Base-by-base conservation (phyloP, 2,113 vertebrate species). In the Eidolon helvum region DNA sequence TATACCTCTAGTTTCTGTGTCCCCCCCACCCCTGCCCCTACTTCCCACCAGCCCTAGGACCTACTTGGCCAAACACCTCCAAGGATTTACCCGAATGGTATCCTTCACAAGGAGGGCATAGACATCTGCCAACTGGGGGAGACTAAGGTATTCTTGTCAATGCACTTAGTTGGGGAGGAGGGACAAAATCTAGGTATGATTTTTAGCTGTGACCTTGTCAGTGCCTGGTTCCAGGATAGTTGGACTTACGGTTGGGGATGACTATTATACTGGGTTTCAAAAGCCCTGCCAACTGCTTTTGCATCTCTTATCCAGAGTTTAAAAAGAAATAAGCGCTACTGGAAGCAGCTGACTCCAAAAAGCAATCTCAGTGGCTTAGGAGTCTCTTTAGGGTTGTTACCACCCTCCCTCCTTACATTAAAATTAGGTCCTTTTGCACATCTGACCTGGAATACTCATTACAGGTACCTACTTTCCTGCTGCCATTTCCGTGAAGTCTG, bases 161-260 rank as follows among this genome's bases (percentile, higher is more conserved):
- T 28, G 33, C 8, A 86, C 68, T 90, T 84, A 65, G 30, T 61
- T 80, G 85, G 71, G 63, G 28, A 77, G 2, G 30, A 55, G 12
- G 21, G 80, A 90, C 24, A 92, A 85, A 86, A 93, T 85, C 24
- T 86, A 80, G 30, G 48, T 92, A 75, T 68, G 26, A 45, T 65
- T 86, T 92, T 87, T 80, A 87, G 69, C 50, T 57, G 24, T 90
- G 30, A 96, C 40, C 53, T 95, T 95, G 45, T 61, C 57, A 85
- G 45, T 71, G 28, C 38, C 24, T 84, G 24, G 53, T n/a, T 87
- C 28, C 11, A 74, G 79, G 43, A 12, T 90, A 91, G 45, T 28
- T 28, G 40, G 43, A n/a, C 18, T 59, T 93, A 87, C 14, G 74
- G 28, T 38, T 95, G 69, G 72, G 61, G 30, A 30, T 72, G 50